Conservation (phyloP, 2,113 vertebrate genomes). For the Aspiorhynchus laticeps region DNA sequence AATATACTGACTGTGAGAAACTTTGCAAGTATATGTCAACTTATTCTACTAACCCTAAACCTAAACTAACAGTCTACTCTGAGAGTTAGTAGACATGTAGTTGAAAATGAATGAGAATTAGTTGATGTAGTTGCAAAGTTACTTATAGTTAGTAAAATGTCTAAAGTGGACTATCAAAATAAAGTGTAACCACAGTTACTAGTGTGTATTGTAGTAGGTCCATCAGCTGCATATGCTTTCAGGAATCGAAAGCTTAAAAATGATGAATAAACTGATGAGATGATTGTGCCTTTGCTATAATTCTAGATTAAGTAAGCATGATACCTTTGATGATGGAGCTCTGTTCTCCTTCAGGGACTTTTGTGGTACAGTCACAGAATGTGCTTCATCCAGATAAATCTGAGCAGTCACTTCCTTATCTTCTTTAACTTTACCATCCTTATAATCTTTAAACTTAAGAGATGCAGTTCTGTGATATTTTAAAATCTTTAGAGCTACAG, state of each 20-base stretch:
- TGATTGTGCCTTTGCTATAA: background rate
- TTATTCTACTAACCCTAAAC: too few relatives aligned
- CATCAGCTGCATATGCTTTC: background rate
- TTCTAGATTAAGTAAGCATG: background rate
- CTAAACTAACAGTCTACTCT: too few relatives aligned
- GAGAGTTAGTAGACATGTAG: too few relatives aligned
- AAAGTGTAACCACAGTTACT: background rate
- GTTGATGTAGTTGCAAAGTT: too few relatives aligned
- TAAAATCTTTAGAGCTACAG: constrained; percentile 1
- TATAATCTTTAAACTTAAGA: constrained; percentile 11
- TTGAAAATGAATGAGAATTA: too few relatives aligned
- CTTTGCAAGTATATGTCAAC: too few relatives aligned
- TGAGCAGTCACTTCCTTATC: background rate
- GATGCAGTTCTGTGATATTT: background rate
- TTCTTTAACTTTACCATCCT: background rate
- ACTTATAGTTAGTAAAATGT: too few relatives aligned
- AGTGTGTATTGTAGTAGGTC: background rate
- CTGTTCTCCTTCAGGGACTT: background rate
- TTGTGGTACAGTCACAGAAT: background rate
- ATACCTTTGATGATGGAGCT: background rate
- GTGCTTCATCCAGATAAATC: background rate
- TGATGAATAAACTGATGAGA: background rate
- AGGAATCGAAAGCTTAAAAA: background rate
- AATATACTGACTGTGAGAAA: too few relatives aligned
- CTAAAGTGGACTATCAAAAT: too few relatives aligned